These are phyloP conservation scores for Zaprionus kolodkinae DNA, from an alignment of 1,140 invertebrate species.

Conservation along the genomic window DNA sequence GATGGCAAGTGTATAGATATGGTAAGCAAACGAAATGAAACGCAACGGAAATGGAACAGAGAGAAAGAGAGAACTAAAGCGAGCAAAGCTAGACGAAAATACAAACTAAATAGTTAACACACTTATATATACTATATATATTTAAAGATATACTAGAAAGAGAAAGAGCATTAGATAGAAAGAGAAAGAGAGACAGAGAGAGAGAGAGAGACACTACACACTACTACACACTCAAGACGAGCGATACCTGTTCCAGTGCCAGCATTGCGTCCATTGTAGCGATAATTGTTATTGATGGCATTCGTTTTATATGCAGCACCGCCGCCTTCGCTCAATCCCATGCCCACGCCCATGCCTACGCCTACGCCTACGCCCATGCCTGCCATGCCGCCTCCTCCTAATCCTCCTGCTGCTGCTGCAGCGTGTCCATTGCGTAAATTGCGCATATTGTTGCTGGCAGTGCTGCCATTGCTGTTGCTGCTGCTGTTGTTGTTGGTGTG, in stretches of 20 bases:
- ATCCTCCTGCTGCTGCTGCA: constrained; percentile 19
- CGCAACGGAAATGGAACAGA: constrained; percentile 5
- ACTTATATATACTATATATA: constrained; percentile 26
- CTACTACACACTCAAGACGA: constrained; percentile 65
- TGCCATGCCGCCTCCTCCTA: constrained; percentile 14
- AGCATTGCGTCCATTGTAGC: constrained; percentile 83
- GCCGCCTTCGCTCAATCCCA: constrained; percentile 51
- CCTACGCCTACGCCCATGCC: constrained; percentile 27
- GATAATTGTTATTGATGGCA: constrained; percentile 84
- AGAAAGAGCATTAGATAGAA: constrained; percentile 26
- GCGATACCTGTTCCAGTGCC: constrained; percentile 81
- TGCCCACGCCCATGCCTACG: constrained; percentile 32
- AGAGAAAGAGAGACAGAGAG: constrained; percentile 25
- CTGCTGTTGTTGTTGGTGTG: constrained; percentile 50
- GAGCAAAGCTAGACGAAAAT: neutral
- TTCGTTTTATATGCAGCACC: constrained; percentile 75
- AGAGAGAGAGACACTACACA: constrained; percentile 39
- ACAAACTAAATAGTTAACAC: neutral
- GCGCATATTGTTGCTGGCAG: constrained; percentile 60
- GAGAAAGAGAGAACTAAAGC: neutral
- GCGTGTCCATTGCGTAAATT: constrained; percentile 65
- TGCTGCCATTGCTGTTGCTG: constrained; percentile 45
- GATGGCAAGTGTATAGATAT: constrained; percentile 1
- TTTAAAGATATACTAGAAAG: constrained; percentile 23
- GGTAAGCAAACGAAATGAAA: constrained; percentile 11